phyloP scores from a whole-genome alignment of 2,888 invertebrate species.

The Diloba caeruleocephala region DNA sequence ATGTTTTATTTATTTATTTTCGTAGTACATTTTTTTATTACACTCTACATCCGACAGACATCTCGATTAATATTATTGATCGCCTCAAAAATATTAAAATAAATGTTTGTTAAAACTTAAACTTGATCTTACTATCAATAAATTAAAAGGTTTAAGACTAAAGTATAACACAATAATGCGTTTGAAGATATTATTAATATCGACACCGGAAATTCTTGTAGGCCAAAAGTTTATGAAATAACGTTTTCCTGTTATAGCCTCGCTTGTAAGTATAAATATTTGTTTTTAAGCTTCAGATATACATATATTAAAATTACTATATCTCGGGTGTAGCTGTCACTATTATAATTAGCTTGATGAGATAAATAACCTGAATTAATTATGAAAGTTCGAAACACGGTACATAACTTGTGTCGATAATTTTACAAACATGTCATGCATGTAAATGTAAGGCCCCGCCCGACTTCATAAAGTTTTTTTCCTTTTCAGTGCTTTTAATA shows the following conservation, averaged over 20 bases:
- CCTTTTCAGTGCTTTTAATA: too few relatives aligned
- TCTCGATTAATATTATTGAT: constrained; percentile 10
- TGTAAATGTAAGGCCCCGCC: too few relatives aligned
- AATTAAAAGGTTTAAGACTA: constrained; percentile 44
- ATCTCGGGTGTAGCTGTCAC: too few relatives aligned
- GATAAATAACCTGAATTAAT: too few relatives aligned
- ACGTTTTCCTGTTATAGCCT: constrained; percentile 53
- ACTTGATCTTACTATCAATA: constrained; percentile 43
- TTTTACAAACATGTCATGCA: too few relatives aligned
- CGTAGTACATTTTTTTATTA: constrained; percentile 1
- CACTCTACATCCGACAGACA: constrained; percentile 21
- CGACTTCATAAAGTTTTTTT: too few relatives aligned
- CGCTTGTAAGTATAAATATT: constrained; percentile 15
- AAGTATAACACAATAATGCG: constrained; percentile 15
- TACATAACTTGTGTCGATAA: too few relatives aligned
- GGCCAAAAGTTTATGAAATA: constrained; percentile 39
- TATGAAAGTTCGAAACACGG: too few relatives aligned
- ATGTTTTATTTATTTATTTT: constrained; percentile 1
- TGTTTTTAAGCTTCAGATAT: constrained; percentile 5
- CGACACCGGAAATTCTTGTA: constrained; percentile 47
- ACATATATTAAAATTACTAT: too few relatives aligned
- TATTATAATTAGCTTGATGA: too few relatives aligned
- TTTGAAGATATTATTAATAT: constrained; percentile 49
- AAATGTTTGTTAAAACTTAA: constrained; percentile 15
- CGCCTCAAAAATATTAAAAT: constrained; percentile 20